Evolutionary conservation across 2,888 invertebrate species (phyloP).

Genomic region (Bedellia somnulentella): DNA sequence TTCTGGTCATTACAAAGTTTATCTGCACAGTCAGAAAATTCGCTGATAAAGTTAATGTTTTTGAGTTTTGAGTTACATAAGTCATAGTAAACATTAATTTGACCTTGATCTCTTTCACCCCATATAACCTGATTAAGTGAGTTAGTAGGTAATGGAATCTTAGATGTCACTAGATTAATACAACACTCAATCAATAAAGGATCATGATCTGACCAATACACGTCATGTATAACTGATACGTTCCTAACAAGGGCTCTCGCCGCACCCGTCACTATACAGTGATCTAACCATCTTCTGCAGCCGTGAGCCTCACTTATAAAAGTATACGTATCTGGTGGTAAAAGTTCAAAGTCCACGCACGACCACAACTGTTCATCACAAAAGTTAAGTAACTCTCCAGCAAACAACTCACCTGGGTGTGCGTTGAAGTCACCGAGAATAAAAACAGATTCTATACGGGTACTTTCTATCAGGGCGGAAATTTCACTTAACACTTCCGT

Average conservation of each 20-base stretch:
- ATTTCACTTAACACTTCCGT: neutral
- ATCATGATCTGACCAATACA: constrained; percentile 11
- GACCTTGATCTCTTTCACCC: neutral
- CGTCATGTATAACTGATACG: neutral
- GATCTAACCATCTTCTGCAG: too few relatives aligned
- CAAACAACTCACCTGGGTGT: constrained; percentile 12
- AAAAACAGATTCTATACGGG: neutral
- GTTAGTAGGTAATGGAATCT: neutral
- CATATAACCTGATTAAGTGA: neutral
- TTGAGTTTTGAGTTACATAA: neutral
- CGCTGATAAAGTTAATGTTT: neutral
- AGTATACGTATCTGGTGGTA: constrained; percentile 9
- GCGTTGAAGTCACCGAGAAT: too few relatives aligned
- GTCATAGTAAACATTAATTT: neutral
- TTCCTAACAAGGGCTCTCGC: constrained; percentile 1
- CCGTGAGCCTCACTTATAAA: constrained; percentile 12
- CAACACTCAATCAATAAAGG: constrained; percentile 10
- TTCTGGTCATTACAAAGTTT: neutral
- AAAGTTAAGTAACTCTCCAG: constrained; percentile 8
- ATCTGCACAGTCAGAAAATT: neutral
- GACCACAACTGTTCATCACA: constrained; percentile 9
- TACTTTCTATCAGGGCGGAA: neutral
- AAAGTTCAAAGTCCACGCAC: constrained; percentile 10
- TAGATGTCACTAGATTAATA: neutral
- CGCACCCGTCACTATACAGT: constrained; percentile 10